Evolutionary conservation across 1,140 invertebrate genomes (phyloP).

Genomic region (Linepithema humile): DNA sequence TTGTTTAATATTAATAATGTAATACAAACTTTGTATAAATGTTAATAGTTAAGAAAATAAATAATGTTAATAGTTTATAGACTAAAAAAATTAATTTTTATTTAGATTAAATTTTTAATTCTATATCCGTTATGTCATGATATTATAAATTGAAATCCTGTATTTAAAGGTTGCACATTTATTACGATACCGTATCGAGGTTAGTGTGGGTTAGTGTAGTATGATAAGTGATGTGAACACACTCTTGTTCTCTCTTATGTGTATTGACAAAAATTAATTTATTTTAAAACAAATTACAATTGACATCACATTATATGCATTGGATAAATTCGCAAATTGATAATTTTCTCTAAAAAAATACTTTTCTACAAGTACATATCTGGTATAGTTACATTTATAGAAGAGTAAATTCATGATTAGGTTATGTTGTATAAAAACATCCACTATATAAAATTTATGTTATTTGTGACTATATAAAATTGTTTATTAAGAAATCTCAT

Average conservation of each 20-base stretch:
- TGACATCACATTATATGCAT: neutral
- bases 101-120: too few species aligned
- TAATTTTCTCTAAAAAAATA: conserved; percentile 2
- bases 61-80: too few species aligned
- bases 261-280: neutral
- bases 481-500: neutral
- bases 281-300: neutral
- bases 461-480: neutral
- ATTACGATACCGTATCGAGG: neutral
- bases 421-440: neutral
- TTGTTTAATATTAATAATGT: neutral
- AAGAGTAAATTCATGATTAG: too few species aligned
- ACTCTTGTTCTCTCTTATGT: neutral
- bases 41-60: too few species aligned
- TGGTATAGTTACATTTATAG: neutral
- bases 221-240: too few species aligned
- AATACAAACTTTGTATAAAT: too few species aligned
- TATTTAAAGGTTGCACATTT: too few species aligned
- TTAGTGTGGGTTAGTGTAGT: too few species aligned
- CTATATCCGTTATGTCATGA: too few species aligned
- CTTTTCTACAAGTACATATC: neutral
- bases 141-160: too few species aligned
- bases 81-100: too few species aligned
- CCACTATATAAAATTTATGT: neutral
- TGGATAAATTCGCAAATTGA: neutral